These are phyloP conservation scores for Whitmania pigra DNA, from an alignment of 1,140 invertebrate genomes.

Conservation along the genomic window DNA sequence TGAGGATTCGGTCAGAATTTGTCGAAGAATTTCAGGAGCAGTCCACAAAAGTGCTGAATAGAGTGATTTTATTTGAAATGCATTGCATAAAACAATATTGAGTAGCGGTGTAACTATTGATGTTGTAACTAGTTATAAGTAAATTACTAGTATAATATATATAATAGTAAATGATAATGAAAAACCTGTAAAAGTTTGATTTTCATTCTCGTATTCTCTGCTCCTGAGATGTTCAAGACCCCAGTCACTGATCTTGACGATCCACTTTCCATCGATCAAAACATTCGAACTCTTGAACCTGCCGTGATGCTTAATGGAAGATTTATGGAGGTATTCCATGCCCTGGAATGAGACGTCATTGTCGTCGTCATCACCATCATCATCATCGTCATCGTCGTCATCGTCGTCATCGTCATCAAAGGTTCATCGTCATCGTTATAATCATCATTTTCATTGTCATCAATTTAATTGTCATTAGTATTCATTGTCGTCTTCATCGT, in stretches of 20 bases:
- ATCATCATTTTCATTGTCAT: constrained; percentile 59
- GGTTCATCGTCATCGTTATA: not conserved
- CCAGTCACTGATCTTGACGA: constrained; percentile 85
- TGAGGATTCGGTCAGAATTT: constrained; percentile 31
- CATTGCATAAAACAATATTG: too few relatives aligned
- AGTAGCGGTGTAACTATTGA: not conserved
- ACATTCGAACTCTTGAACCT: constrained; percentile 90
- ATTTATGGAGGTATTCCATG: constrained; percentile 74
- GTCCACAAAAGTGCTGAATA: constrained; percentile 67
- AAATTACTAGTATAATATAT: too few relatives aligned
- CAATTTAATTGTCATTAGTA: too few relatives aligned
- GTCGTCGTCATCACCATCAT: not conserved
- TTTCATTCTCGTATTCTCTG: constrained; percentile 14
- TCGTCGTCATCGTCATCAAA: not conserved
- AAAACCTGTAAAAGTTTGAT: constrained; percentile 6
- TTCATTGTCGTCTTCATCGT: constrained; percentile 81
- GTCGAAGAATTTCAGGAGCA: constrained; percentile 71
- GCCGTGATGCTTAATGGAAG: constrained; percentile 71
- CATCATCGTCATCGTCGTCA: not conserved
- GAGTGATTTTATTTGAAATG: too few relatives aligned
- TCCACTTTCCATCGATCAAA: constrained; percentile 89
- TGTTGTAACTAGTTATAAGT: too few relatives aligned
- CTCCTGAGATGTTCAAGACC: constrained; percentile 63
- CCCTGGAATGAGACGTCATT: constrained; percentile 48
- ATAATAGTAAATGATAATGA: too few relatives aligned